phyloP scores from a whole-genome alignment of 2,797 vertebrate species.

The Neomorphus geoffroyi region DNA sequence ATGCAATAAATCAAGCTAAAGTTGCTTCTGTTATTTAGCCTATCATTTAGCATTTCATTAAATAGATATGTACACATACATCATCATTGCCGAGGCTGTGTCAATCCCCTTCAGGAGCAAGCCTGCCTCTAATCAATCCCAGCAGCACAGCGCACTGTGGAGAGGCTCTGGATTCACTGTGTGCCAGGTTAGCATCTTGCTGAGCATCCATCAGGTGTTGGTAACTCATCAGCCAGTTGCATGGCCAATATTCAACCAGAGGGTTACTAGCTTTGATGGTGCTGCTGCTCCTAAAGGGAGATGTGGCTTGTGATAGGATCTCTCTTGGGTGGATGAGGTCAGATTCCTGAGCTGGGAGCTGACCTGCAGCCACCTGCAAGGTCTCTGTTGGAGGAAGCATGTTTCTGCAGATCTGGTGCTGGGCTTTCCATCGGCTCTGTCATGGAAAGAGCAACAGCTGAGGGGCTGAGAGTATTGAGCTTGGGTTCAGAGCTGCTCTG shows the following conservation, averaged over 20 bases:
- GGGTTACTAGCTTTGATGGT: neutral
- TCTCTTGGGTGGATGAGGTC: neutral
- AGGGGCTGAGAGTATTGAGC: neutral
- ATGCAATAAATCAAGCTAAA: conserved; percentile 43
- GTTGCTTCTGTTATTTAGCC: conserved; percentile 29
- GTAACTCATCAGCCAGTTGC: neutral
- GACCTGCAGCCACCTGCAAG: neutral
- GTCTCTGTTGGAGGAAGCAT: neutral
- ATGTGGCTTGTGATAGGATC: neutral
- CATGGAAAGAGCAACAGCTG: neutral
- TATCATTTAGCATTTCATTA: conserved; percentile 54
- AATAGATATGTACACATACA: neutral
- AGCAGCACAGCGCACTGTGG: fast-evolving
- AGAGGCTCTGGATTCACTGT: fast-evolving
- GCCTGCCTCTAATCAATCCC: neutral
- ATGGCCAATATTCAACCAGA: fast-evolving
- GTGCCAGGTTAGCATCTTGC: neutral
- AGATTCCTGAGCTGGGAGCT: neutral
- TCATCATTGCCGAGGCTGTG: neutral
- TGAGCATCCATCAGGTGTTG: fast-evolving
- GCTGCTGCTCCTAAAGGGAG: neutral
- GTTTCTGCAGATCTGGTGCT: neutral
- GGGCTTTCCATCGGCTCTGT: neutral
- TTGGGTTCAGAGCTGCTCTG: neutral
- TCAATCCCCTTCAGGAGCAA: neutral